phyloP scores from a whole-genome alignment of 2,888 invertebrate genomes.

The Mesorhabditis sp. region DNA sequence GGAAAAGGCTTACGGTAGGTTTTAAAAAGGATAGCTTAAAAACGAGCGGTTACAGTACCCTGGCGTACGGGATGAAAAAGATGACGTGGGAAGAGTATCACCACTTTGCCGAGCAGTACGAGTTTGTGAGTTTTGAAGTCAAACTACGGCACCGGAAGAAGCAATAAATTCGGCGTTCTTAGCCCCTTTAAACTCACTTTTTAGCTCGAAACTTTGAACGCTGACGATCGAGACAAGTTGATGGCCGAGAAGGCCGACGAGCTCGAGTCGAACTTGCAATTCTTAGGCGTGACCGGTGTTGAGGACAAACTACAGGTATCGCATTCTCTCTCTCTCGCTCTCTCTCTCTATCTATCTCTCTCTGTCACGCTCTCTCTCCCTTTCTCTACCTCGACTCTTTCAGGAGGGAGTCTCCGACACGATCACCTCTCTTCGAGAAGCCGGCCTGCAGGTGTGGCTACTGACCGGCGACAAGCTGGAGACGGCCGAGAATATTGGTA shows the following conservation, averaged over 20 bases:
- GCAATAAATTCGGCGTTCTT: slow-evolving; percentile 25
- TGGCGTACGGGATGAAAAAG: slow-evolving; percentile 60
- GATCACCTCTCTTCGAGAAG: slow-evolving; percentile 70
- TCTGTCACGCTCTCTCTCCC: not conserved
- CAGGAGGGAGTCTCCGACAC: slow-evolving; percentile 84
- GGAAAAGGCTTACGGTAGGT: slow-evolving; percentile 46
- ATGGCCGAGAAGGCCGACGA: slow-evolving; percentile 75
- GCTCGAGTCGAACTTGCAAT: slow-evolving; percentile 75
- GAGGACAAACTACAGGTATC: slow-evolving; percentile 62
- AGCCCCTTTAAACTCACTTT: slow-evolving; percentile 60
- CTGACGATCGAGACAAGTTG: slow-evolving; percentile 67
- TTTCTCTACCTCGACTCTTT: not conserved
- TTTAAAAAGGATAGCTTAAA: not conserved
- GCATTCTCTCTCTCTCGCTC: not conserved
- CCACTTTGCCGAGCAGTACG: slow-evolving; percentile 71
- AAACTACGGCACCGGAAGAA: slow-evolving; percentile 62
- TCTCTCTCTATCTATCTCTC: not conserved
- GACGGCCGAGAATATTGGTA: slow-evolving; percentile 91
- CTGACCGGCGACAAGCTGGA: slow-evolving; percentile 92
- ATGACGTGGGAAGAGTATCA: slow-evolving; percentile 75
- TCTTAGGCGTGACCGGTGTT: slow-evolving; percentile 69
- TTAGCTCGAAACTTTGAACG: slow-evolving; percentile 53
- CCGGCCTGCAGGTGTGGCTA: slow-evolving; percentile 64
- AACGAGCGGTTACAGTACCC: slow-evolving; percentile 53
- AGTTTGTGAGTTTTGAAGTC: slow-evolving; percentile 59